phyloP scores from a whole-genome alignment of 37 sponge, comb jelly and placozoan species.

The Chondrosia reniformis region DNA sequence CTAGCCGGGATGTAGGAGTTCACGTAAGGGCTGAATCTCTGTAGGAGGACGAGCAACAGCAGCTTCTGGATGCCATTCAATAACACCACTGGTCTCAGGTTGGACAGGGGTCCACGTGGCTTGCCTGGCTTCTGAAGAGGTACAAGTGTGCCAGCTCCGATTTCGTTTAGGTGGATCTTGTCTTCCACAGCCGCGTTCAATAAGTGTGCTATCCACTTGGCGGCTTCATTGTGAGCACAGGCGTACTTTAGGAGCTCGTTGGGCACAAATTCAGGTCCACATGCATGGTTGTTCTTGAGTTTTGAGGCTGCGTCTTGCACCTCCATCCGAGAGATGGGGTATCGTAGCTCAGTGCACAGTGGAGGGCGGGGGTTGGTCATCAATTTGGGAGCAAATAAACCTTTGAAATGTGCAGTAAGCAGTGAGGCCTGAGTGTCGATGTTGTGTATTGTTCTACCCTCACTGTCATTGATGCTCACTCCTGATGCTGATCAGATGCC shows the following conservation, averaged over 20 bases:
- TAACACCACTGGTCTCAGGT: slow-evolving; percentile 6
- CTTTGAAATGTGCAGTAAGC: neutral
- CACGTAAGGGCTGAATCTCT: neutral
- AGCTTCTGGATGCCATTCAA: neutral
- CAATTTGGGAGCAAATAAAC: neutral
- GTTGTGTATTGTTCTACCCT: neutral
- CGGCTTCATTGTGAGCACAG: no score
- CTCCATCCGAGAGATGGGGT: neutral
- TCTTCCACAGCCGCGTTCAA: slow-evolving; percentile 1
- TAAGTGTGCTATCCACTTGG: neutral
- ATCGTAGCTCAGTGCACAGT: neutral
- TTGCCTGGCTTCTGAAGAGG: slow-evolving; percentile 12
- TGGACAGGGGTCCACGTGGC: slow-evolving; percentile 11
- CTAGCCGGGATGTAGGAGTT: slow-evolving; percentile 1
- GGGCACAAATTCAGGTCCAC: slow-evolving; percentile 1
- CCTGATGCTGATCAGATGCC: neutral
- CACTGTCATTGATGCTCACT: neutral
- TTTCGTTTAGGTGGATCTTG: neutral
- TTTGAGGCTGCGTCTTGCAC: neutral
- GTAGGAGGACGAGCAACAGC: neutral
- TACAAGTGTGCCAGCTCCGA: slow-evolving; percentile 10
- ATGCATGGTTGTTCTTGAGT: neutral
- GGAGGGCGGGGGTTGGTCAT: neutral
- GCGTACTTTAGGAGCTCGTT: slow-evolving; percentile 8
- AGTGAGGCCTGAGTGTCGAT: neutral